Percentiles rank a stretch among this genome's conserved stretches.
Evolutionary conservation across 2,888 invertebrate genomes (phyloP).

Genomic region (Antheraea yamamai): DNA sequence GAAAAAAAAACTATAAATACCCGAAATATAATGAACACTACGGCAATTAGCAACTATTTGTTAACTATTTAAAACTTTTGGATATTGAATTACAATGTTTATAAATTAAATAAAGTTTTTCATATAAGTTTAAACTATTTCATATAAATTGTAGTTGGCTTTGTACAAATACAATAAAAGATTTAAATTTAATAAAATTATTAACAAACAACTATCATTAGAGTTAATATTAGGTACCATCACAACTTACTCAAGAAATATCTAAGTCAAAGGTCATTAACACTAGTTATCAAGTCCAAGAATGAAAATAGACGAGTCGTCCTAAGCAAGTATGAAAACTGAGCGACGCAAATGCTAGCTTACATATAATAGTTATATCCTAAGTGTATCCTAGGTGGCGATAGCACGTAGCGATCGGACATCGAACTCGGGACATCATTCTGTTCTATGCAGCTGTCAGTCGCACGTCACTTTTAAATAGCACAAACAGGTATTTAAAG

Average conservation of each 20-base stretch:
- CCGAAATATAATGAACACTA: conserved; percentile 5
- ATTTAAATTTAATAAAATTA: not conserved
- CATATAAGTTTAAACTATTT: not conserved
- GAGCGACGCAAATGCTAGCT: conserved; percentile 31
- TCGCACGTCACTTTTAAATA: conserved; percentile 33
- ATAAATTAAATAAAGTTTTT: not conserved
- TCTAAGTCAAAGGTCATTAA: not conserved
- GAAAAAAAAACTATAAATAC: no score
- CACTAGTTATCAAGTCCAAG: conserved; percentile 25
- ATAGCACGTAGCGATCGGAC: conserved; percentile 60
- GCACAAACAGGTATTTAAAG: not conserved
- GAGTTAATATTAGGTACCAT: not conserved
- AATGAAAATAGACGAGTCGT: conserved; percentile 28
- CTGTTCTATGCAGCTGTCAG: conserved; percentile 7
- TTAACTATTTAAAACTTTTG: not conserved
- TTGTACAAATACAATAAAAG: not conserved
- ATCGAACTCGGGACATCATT: conserved; percentile 62
- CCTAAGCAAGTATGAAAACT: conserved; percentile 35
- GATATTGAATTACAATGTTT: not conserved
- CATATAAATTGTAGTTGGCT: not conserved
- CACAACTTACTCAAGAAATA: not conserved
- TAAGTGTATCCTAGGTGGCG: conserved; percentile 64
- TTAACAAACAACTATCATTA: not conserved
- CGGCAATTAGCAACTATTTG: conserved; percentile 15
- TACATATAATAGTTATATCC: conserved; percentile 64